A percentile compares a stretch with the other conserved stretches of the same genome.
Evolutionary conservation across 2,113 vertebrate genomes (phyloP).

Genomic region (Picathartes gymnocephalus): DNA sequence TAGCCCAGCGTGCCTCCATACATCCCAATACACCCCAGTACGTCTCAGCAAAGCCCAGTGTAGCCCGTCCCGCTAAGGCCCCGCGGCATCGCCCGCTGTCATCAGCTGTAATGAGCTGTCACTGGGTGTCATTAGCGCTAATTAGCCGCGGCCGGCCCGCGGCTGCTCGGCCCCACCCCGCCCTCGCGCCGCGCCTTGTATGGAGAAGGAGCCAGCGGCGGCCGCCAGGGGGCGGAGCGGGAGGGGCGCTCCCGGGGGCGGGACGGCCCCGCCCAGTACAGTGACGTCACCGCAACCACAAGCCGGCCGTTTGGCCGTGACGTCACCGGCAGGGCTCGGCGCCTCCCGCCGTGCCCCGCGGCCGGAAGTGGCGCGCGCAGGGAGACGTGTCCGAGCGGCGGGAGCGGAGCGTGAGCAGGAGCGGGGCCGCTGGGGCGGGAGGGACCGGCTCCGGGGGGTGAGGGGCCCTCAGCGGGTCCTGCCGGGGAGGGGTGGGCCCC

Average conservation of each 20-base stretch:
- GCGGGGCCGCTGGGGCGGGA: not conserved
- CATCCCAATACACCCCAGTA: not conserved
- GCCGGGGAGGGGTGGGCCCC: not conserved
- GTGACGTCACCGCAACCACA: not conserved
- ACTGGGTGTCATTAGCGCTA: not conserved
- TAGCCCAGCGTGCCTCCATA: not conserved
- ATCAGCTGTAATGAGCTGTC: not conserved
- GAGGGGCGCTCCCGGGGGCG: not conserved
- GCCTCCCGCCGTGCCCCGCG: not conserved
- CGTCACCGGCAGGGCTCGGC: not conserved
- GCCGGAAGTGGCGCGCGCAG: not conserved
- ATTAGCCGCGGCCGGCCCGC: not conserved
- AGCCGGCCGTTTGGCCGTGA: not conserved
- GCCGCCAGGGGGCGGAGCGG: not conserved
- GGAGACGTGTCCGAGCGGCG: not conserved
- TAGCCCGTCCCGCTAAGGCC: rapidly evolving
- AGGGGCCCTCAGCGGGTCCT: rapidly evolving
- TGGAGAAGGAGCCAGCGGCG: not conserved
- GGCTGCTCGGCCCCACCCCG: not conserved
- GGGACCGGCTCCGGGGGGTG: not conserved
- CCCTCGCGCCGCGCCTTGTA: not conserved
- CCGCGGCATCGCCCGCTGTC: not conserved
- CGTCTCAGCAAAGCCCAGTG: rapidly evolving
- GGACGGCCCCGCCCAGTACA: not conserved
- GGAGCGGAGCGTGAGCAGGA: not conserved